These are phyloP conservation scores for Syngnathus floridae DNA, from an alignment of 2,113 vertebrate genomes.

Conservation along the genomic window DNA sequence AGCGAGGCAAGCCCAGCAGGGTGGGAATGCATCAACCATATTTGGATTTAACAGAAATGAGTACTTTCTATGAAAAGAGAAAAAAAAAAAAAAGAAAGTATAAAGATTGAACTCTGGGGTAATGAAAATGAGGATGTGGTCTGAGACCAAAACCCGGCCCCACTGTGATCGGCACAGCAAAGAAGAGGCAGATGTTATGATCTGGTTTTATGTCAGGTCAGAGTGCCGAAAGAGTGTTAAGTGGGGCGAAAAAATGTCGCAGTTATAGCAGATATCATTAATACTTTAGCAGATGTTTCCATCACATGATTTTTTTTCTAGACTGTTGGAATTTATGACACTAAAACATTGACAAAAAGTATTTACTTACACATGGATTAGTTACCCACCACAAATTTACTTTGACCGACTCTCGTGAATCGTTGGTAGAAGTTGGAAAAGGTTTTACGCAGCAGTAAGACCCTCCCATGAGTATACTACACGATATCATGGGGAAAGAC, in stretches of 20 bases:
- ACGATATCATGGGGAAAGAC: not conserved
- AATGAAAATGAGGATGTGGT: not conserved
- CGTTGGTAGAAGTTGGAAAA: not conserved
- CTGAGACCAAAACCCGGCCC: not conserved
- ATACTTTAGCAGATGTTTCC: too few relatives aligned
- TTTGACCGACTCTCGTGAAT: not conserved
- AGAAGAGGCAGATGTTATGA: too few relatives aligned
- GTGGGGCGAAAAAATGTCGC: too few relatives aligned
- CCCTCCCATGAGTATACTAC: not conserved
- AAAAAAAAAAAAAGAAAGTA: not conserved
- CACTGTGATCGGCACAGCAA: too few relatives aligned
- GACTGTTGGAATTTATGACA: not conserved
- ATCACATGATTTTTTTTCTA: too few relatives aligned
- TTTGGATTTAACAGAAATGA: conserved; percentile 16
- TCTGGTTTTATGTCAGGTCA: too few relatives aligned
- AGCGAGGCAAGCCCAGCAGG: conserved; percentile 20
- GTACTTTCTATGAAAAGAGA: not conserved
- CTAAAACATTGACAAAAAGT: too few relatives aligned
- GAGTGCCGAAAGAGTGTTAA: too few relatives aligned
- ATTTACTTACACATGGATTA: too few relatives aligned
- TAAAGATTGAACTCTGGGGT: not conserved
- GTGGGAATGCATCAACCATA: conserved; percentile 66
- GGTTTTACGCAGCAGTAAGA: not conserved
- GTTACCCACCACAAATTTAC: too few relatives aligned
- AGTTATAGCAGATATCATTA: too few relatives aligned